Evolutionary conservation across 2,888 invertebrate genomes (phyloP).

Genomic region (Agrotis clavis): DNA sequence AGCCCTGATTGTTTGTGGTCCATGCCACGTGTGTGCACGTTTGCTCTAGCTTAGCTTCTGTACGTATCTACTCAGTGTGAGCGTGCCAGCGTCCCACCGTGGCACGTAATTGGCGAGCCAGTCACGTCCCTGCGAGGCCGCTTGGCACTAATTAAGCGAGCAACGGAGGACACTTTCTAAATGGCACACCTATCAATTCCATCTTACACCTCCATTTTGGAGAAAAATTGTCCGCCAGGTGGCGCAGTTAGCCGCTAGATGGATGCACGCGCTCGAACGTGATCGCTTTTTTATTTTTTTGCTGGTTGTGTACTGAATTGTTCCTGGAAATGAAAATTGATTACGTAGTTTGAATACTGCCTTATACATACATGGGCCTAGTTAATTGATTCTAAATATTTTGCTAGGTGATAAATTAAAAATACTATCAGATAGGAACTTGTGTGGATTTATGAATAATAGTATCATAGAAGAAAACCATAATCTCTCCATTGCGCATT

Average conservation of each 20-base stretch:
- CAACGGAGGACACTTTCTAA: slow-evolving; percentile 68
- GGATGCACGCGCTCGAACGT: slow-evolving; percentile 47
- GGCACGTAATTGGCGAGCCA: slow-evolving; percentile 56
- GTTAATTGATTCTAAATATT: slow-evolving; percentile 11
- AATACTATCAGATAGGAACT: neutral
- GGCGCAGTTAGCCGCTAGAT: slow-evolving; percentile 55
- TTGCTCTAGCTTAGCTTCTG: slow-evolving; percentile 11
- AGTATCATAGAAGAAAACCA: neutral
- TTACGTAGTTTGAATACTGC: slow-evolving; percentile 19
- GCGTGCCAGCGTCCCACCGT: slow-evolving; percentile 11
- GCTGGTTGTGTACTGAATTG: slow-evolving; percentile 29
- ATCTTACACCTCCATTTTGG: slow-evolving; percentile 71
- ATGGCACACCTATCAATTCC: slow-evolving; percentile 73
- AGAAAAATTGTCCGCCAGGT: slow-evolving; percentile 67
- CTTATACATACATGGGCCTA: neutral
- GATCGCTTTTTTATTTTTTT: slow-evolving; percentile 49
- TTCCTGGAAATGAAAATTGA: slow-evolving; percentile 38
- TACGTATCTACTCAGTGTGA: neutral
- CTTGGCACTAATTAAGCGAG: slow-evolving; percentile 66
- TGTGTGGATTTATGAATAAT: no score
- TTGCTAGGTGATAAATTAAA: neutral
- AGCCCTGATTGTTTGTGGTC: neutral
- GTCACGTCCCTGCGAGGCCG: slow-evolving; percentile 65
- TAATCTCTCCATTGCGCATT: neutral
- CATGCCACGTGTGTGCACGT: neutral